A percentile compares a stretch with the other conserved stretches of the same genome.
Conservation (phyloP, 2,888 invertebrate species). For the Hipparchia semele region DNA sequence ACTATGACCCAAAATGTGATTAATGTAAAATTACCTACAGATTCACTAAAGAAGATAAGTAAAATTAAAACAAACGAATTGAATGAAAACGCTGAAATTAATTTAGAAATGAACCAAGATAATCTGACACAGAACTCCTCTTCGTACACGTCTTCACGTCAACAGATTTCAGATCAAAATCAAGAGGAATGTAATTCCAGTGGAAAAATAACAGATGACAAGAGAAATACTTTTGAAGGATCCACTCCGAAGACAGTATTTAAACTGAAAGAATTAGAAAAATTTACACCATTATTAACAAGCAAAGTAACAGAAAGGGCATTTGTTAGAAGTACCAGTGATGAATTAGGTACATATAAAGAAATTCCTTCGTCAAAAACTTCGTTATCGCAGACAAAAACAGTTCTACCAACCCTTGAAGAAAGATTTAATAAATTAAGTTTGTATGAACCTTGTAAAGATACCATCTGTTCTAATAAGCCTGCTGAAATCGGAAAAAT, state of each 20-base stretch:
- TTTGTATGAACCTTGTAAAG: background rate
- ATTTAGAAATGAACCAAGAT: background rate
- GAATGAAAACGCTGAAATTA: background rate
- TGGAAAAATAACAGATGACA: background rate
- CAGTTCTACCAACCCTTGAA: background rate
- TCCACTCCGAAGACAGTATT: background rate
- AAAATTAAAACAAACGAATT: background rate
- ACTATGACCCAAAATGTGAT: background rate
- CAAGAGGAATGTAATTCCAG: background rate
- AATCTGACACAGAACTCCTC: background rate
- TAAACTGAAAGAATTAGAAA: conserved; percentile 13
- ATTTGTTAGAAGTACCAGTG: conserved; percentile 11
- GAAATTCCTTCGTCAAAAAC: background rate
- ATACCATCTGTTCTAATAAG: background rate
- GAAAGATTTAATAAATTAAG: background rate
- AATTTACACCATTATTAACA: conserved; percentile 18
- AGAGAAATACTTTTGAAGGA: background rate
- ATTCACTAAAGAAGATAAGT: background rate
- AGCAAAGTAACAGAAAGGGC: conserved; percentile 15
- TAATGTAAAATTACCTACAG: background rate
- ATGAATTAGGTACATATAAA: conserved; percentile 11
- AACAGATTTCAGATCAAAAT: background rate
- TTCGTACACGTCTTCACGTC: no score
- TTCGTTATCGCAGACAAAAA: background rate
- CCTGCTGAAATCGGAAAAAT: background rate